Evolutionary conservation across 2,888 invertebrate genomes (phyloP).

Genomic region (Tholera decimalis): DNA sequence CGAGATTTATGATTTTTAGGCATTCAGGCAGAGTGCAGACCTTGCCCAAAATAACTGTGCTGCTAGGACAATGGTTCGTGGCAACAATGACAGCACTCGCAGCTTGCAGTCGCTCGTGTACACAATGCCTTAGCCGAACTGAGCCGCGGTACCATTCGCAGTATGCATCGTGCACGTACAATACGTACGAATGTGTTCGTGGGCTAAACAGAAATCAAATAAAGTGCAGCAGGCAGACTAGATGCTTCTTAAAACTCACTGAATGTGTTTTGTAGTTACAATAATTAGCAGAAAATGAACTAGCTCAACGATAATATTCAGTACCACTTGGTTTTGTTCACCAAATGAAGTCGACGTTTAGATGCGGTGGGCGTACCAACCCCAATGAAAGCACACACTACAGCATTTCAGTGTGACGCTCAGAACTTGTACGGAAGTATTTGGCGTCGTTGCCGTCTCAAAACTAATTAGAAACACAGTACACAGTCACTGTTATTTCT

Average conservation of each 20-base stretch:
- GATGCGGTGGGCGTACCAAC: background rate
- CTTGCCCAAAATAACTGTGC: slow-evolving; percentile 55
- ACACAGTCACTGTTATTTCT: background rate
- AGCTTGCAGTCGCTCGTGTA: slow-evolving; percentile 23
- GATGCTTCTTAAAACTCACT: background rate
- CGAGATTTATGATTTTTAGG: slow-evolving; percentile 26
- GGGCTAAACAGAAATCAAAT: background rate
- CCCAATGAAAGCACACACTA: background rate
- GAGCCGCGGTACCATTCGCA: slow-evolving; percentile 28
- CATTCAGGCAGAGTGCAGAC: slow-evolving; percentile 25
- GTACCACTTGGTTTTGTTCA: background rate
- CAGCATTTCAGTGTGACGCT: background rate
- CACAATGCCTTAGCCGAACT: slow-evolving; percentile 48
- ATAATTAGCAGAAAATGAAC: background rate
- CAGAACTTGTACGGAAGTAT: background rate
- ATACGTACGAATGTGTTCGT: slow-evolving; percentile 13
- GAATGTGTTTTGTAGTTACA: too few relatives aligned
- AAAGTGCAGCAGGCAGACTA: too few relatives aligned
- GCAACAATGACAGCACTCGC: slow-evolving; percentile 58
- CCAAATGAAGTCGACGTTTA: background rate
- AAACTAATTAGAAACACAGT: slow-evolving; percentile 17
- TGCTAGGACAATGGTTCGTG: slow-evolving; percentile 50
- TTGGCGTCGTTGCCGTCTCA: background rate
- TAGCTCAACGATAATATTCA: background rate
- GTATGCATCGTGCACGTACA: background rate